phyloP scores from a whole-genome alignment of 2,113 vertebrate species.

The Corythornis madagascariensis region DNA sequence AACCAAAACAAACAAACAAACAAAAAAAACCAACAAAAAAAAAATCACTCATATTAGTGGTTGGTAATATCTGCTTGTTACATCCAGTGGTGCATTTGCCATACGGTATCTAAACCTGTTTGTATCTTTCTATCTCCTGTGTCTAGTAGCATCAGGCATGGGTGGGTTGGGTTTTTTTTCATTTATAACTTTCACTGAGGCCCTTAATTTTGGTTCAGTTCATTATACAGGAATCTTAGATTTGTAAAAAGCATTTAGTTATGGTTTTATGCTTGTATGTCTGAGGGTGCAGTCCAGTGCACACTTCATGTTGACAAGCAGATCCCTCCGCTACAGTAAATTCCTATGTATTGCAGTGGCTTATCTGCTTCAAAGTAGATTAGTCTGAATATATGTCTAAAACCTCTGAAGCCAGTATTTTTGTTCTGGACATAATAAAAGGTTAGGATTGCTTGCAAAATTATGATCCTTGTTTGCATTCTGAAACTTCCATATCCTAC shows the following conservation, averaged over 20 bases:
- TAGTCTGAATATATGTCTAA: background rate
- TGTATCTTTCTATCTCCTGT: background rate
- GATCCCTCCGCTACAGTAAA: background rate
- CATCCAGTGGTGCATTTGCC: background rate
- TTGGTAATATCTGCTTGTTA: background rate
- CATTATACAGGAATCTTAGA: background rate
- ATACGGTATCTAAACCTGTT: background rate
- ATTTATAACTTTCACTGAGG: background rate
- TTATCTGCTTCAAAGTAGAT: background rate
- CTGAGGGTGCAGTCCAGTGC: background rate
- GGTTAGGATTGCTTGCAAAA: background rate
- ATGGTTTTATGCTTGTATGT: background rate
- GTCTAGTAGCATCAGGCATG: background rate
- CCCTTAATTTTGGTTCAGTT: background rate
- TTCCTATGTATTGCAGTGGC: background rate
- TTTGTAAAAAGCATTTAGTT: background rate
- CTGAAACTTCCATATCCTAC: background rate
- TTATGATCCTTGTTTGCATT: background rate
- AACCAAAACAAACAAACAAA: too few species aligned
- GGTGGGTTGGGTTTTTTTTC: background rate
- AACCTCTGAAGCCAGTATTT: background rate
- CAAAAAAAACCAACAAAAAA: background rate
- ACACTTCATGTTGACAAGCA: background rate
- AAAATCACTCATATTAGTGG: background rate
- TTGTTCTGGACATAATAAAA: background rate